Evolutionary conservation across 2,113 vertebrate genomes (phyloP), one percentile per base, ranked within the genome.

Genomic region (Epinephelus lanceolatus): DNA sequence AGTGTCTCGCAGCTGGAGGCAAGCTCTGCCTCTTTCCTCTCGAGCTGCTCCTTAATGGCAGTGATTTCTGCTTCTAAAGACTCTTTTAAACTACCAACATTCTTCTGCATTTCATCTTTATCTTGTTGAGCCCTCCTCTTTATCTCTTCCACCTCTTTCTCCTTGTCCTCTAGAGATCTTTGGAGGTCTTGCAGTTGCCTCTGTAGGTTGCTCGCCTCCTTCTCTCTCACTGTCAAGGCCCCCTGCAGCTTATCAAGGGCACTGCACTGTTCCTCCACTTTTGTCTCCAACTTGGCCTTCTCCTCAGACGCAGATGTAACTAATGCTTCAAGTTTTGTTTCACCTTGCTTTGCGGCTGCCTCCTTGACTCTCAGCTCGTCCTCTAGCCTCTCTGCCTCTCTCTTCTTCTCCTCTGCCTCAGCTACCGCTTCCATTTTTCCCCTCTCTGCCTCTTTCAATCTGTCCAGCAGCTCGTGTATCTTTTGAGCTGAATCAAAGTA

Each of bases 361-460:
- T 96, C 95, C 83, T 96, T 97, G 37, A 92, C 81, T 80, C 85
- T 91, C 18, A 97, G 87, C 56, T 98, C 93, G 21, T 94, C 91
- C 56, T 90, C 92, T n/a, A 96, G 85, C 51, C 90, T 93, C 76
- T 95, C 95, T n/a, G 95, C 89, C 23, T 94, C 94, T 60, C 89
- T 92, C 0, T 30, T 92, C 71, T 83, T 93, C 63, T 96, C 91
- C 3, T 93, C 91, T 14, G 1, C 88, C 56, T 95, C 94, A 83
- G 93, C 93, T 37, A 94, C 90, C 52, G 94, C 88, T 51, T 94
- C 88, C 70, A 95, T 91, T 78, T 93, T 96, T 21, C 94, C 95
- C 60, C 87, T 91, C 87, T 97, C 97, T 23, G 94, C 90, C 52
- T 95, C 92, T 72, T 93, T 96, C 77, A 98, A 93, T 76, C 95